phyloP scores from a whole-genome alignment of 2,888 invertebrate genomes.

The Ptilodon capucinus region DNA sequence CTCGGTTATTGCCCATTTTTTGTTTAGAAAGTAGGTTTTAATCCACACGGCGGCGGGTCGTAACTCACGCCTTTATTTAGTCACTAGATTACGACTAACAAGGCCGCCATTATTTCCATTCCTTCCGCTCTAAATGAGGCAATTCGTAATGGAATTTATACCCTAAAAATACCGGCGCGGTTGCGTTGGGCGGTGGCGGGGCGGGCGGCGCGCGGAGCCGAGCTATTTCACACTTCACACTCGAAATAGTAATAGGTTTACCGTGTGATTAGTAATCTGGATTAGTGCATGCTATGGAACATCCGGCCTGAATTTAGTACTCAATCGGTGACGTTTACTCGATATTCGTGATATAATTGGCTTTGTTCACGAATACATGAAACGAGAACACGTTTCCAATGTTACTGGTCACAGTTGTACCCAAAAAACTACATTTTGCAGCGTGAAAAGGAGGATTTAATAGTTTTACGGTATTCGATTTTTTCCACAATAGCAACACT shows the following conservation, averaged over 20 bases:
- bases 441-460: conserved; percentile 10
- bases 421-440: not conserved
- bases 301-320: conserved; percentile 35
- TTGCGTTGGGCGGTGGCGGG: conserved; percentile 28
- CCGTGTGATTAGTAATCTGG: conserved; percentile 61
- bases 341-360: not conserved
- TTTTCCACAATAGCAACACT: conserved; percentile 21
- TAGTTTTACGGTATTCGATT: conserved; percentile 8
- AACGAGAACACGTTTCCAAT: too few species aligned
- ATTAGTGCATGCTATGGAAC: conserved; percentile 41
- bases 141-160: conserved; percentile 37
- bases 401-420: too few species aligned
- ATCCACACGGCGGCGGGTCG: conserved; percentile 53
- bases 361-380: not conserved
- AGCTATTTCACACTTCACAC: conserved; percentile 61
- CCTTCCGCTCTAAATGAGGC: conserved; percentile 37
- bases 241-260: conserved; percentile 55
- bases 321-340: conserved; percentile 25
- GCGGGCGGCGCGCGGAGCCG: conserved; percentile 36
- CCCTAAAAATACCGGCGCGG: conserved; percentile 30
- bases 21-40: conserved; percentile 61
- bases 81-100: conserved; percentile 61
- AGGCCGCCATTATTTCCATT: conserved; percentile 41
- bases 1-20: conserved; percentile 66
- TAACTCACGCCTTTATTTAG: conserved; percentile 69